phyloP scores from a whole-genome alignment of 2,113 vertebrate genomes.

The Thalassoma bifasciatum region DNA sequence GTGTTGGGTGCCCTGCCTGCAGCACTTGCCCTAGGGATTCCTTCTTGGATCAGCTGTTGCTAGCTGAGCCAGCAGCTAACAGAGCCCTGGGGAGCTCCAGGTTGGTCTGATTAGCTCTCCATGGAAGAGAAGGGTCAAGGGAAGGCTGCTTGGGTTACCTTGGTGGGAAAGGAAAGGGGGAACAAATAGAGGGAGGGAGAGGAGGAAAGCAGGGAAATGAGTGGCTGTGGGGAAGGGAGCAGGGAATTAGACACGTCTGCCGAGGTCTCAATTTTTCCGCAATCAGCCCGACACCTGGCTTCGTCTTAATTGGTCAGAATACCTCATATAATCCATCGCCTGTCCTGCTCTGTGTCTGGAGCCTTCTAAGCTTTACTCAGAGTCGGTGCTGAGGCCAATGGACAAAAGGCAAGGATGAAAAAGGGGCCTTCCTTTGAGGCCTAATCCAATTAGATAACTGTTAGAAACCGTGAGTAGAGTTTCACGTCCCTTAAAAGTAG shows the following conservation, averaged over 20 bases:
- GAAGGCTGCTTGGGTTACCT: slow-evolving; percentile 75
- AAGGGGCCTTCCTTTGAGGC: slow-evolving; percentile 66
- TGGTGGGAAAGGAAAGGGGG: slow-evolving; percentile 30
- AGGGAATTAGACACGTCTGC: slow-evolving; percentile 74
- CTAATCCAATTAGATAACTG: slow-evolving; percentile 83
- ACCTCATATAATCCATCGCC: slow-evolving; percentile 72
- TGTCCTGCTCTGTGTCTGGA: slow-evolving; percentile 56
- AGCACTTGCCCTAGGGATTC: slow-evolving; percentile 58
- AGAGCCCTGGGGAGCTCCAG: slow-evolving; percentile 74
- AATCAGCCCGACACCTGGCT: slow-evolving; percentile 81
- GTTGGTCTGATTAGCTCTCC: slow-evolving; percentile 82
- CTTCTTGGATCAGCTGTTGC: slow-evolving; percentile 76
- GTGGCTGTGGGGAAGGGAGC: slow-evolving; percentile 62
- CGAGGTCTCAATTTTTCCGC: slow-evolving; percentile 75
- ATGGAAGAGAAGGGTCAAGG: slow-evolving; percentile 78
- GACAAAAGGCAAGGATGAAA: slow-evolving; percentile 72
- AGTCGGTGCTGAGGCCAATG: slow-evolving; percentile 45
- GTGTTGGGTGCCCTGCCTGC: slow-evolving; percentile 62
- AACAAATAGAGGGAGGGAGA: slow-evolving; percentile 18
- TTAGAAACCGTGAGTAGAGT: slow-evolving; percentile 72
- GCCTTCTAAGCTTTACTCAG: slow-evolving; percentile 67
- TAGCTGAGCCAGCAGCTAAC: slow-evolving; percentile 78
- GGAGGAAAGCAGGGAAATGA: slow-evolving; percentile 52
- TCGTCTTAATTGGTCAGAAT: slow-evolving; percentile 81
- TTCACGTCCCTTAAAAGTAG: slow-evolving; percentile 74